A percentile compares a stretch with the other conserved stretches of the same genome.
These are phyloP conservation scores for Silurus aristotelis DNA, from an alignment of 2,797 vertebrate genomes.

Conservation along the genomic window DNA sequence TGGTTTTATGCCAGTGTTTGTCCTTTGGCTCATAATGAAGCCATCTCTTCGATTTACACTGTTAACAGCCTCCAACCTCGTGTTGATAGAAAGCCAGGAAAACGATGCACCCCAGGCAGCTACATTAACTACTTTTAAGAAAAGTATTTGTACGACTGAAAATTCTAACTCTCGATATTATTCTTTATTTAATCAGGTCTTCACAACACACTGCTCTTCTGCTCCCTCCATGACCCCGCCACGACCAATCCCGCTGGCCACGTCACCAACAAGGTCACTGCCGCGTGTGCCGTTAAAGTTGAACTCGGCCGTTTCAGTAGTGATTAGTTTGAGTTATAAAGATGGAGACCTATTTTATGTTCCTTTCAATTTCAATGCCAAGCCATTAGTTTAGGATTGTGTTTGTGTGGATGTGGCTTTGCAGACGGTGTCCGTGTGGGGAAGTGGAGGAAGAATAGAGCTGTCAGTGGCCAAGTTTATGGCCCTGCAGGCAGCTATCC, in stretches of 20 bases:
- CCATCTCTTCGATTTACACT: background rate
- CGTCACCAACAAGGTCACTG: slow-evolving; percentile 88
- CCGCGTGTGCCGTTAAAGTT: background rate
- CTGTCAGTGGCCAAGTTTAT: slow-evolving; percentile 87
- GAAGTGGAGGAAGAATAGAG: slow-evolving; percentile 88
- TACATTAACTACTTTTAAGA: background rate
- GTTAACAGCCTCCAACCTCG: background rate
- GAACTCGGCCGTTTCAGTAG: background rate
- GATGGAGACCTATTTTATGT: background rate
- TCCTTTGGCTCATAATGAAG: background rate
- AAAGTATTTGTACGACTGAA: background rate
- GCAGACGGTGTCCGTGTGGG: slow-evolving; percentile 92
- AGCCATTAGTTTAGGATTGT: background rate
- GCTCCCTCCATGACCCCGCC: slow-evolving; percentile 86
- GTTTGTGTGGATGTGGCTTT: slow-evolving; percentile 9
- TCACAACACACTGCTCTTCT: slow-evolving; percentile 84
- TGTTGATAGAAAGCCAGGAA: background rate
- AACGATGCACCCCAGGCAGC: background rate
- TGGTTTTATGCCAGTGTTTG: background rate
- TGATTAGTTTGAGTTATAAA: slow-evolving; percentile 1
- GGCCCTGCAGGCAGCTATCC: slow-evolving; percentile 82
- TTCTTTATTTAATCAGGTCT: slow-evolving; percentile 75
- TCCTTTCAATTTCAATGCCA: background rate
- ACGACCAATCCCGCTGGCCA: slow-evolving; percentile 79
- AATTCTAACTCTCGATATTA: background rate